A percentile compares a stretch with the other conserved stretches of the same genome.
Conservation (phyloP, 2,888 invertebrate species). For the Andrena fulva region DNA sequence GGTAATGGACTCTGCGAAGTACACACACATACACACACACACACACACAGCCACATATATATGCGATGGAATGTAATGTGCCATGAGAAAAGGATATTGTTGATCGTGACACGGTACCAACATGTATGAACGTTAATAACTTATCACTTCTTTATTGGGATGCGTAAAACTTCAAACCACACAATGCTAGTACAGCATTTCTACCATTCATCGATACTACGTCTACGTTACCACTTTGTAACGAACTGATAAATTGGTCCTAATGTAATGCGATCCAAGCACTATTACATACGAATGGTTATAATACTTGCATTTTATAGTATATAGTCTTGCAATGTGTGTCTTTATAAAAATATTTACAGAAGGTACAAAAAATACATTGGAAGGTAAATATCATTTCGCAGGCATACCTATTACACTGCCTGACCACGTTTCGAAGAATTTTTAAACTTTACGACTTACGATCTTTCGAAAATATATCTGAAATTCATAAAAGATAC, state of each 20-base stretch:
- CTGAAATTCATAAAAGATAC: slow-evolving; percentile 19
- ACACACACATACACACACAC: background rate
- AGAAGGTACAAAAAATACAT: slow-evolving; percentile 57
- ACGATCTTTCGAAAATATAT: slow-evolving; percentile 50
- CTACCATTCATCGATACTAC: slow-evolving; percentile 13
- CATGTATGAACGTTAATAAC: slow-evolving; percentile 26
- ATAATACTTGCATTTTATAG: slow-evolving; percentile 67
- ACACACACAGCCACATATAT: background rate
- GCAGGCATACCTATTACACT: slow-evolving; percentile 63
- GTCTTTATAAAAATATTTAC: slow-evolving; percentile 52
- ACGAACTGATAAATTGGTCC: slow-evolving; percentile 62
- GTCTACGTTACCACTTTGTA: slow-evolving; percentile 26
- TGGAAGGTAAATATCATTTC: slow-evolving; percentile 49
- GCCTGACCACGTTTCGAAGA: slow-evolving; percentile 59
- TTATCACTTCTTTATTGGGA: slow-evolving; percentile 11
- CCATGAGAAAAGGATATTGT: slow-evolving; percentile 46
- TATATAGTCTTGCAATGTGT: slow-evolving; percentile 49
- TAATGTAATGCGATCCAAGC: slow-evolving; percentile 49
- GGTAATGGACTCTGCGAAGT: slow-evolving; percentile 52
- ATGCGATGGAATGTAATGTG: slow-evolving; percentile 45
- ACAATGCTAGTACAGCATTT: slow-evolving; percentile 24
- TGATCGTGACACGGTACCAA: slow-evolving; percentile 10
- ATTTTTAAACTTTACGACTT: slow-evolving; percentile 58
- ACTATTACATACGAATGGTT: slow-evolving; percentile 39
- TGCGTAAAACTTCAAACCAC: slow-evolving; percentile 29